Percentiles rank a stretch among this genome's conserved stretches.
Conservation (phyloP, 2,113 vertebrate species). For the Protobothrops flavoviridis region DNA sequence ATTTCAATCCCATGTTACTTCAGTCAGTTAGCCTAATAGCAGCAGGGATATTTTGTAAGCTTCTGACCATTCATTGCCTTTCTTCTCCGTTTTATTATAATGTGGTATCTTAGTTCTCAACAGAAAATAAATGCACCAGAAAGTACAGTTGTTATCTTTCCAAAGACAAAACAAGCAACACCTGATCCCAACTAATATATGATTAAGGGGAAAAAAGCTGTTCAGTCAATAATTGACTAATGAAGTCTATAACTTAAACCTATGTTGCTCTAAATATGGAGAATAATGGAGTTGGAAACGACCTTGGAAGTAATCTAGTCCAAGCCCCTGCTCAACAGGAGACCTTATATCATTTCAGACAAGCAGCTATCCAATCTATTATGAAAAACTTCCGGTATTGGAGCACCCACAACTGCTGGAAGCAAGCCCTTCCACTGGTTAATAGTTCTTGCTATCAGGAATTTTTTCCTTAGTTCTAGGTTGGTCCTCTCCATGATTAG, state of each 20-base stretch:
- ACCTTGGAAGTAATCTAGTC: neutral
- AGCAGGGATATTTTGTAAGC: neutral
- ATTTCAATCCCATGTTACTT: neutral
- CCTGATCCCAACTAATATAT: neutral
- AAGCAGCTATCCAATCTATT: neutral
- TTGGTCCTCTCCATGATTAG: neutral
- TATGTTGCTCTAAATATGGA: too few species aligned
- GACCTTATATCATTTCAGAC: neutral
- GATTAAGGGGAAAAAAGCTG: neutral
- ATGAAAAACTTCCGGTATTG: neutral
- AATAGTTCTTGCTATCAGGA: neutral
- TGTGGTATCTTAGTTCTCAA: neutral
- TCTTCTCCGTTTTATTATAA: neutral
- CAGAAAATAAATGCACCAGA: neutral
- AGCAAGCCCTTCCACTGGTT: neutral
- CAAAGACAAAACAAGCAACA: neutral
- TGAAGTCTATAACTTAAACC: neutral
- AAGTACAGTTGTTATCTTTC: neutral
- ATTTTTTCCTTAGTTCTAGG: neutral
- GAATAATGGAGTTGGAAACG: neutral
- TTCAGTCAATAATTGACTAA: neutral
- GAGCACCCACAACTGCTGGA: neutral
- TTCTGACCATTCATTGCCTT: neutral
- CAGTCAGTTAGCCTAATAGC: neutral
- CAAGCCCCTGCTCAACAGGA: neutral